Conservation (phyloP, 1,140 invertebrate genomes). For the Magallana gigas region DNA sequence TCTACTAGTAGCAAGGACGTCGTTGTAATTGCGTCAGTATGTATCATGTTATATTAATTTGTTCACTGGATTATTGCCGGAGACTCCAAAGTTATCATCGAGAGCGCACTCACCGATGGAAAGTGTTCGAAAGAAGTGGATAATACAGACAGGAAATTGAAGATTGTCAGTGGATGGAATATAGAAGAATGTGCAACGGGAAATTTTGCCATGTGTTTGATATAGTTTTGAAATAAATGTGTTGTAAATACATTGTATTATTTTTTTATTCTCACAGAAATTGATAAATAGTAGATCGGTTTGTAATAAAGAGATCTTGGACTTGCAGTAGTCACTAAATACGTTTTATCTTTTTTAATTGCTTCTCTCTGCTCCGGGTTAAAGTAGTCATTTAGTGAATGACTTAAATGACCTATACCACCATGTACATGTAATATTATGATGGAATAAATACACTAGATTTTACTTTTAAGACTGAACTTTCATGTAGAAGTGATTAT, state of each 20-base stretch:
- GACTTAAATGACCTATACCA: no score
- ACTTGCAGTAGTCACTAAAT: no score
- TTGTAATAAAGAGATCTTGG: no score
- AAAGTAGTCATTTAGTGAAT: no score
- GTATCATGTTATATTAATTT: constrained; percentile 35
- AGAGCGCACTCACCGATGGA: constrained; percentile 11
- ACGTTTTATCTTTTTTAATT: no score
- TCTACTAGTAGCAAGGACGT: constrained; percentile 25
- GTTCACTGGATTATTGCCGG: not conserved
- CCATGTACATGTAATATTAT: no score
- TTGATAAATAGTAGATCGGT: no score
- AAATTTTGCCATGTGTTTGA: constrained; percentile 2
- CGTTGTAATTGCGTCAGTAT: constrained; percentile 20
- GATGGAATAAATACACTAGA: no score
- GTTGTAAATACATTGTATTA: not conserved
- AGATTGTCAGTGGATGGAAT: not conserved
- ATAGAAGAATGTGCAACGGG: not conserved
- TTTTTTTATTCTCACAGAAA: not conserved
- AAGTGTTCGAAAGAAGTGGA: not conserved
- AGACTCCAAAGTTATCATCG: constrained; percentile 1
- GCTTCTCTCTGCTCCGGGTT: no score
- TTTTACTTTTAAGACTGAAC: no score
- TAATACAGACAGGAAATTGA: not conserved
- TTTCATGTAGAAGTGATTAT: no score
- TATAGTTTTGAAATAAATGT: constrained; percentile 17